A percentile compares a stretch with the other conserved stretches of the same genome.
These are phyloP conservation scores for Pachycephus smyrnensis DNA, from an alignment of 2,888 invertebrate species.

Conservation along the genomic window DNA sequence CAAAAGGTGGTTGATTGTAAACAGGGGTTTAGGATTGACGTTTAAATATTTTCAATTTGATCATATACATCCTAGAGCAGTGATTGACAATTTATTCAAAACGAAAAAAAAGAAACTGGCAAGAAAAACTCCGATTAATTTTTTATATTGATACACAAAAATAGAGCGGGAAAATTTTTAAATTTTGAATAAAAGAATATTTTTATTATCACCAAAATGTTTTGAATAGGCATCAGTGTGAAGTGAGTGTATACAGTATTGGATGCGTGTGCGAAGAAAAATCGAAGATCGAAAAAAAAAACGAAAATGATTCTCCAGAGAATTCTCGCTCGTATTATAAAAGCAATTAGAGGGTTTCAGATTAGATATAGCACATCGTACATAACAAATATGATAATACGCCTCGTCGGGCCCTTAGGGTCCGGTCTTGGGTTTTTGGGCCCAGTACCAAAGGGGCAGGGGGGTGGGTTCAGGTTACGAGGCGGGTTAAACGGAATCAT, in stretches of 20 bases:
- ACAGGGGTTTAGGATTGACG: no score
- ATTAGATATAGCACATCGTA: conserved; percentile 65
- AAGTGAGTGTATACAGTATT: conserved; percentile 17
- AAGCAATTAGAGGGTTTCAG: conserved; percentile 64
- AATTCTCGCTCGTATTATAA: conserved; percentile 54
- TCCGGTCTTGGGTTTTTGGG: conserved; percentile 20
- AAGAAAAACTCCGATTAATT: no score
- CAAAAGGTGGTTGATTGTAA: conserved; percentile 20
- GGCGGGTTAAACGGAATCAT: conserved; percentile 74
- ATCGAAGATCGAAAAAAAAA: no score
- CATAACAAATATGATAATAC: conserved; percentile 67
- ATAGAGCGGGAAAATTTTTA: no score
- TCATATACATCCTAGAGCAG: no score
- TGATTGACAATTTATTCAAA: no score
- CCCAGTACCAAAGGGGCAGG: conserved; percentile 3
- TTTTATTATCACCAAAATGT: no score
- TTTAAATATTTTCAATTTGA: no score
- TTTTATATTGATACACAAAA: no score
- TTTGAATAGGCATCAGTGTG: background rate
- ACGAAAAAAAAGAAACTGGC: no score
- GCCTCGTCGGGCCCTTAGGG: conserved; percentile 52
- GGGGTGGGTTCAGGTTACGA: conserved; percentile 64
- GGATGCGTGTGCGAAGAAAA: conserved; percentile 28
- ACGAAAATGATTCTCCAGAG: no score
- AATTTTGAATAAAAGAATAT: no score